phyloP scores from a whole-genome alignment of 2,113 vertebrate species.

The Anthoscopus minutus region DNA sequence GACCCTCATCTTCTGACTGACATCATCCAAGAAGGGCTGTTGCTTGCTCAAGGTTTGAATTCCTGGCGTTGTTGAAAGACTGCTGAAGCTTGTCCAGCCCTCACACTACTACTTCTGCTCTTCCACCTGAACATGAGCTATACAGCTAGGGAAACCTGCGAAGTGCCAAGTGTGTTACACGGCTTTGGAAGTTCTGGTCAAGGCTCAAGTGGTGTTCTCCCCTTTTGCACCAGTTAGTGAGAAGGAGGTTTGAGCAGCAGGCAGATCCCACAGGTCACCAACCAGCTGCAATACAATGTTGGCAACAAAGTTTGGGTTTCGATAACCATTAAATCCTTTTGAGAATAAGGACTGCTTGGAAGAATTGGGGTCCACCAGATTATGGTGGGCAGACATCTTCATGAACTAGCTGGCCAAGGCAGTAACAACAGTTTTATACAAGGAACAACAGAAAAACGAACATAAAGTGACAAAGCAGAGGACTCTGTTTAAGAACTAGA shows the following conservation, averaged over 20 bases:
- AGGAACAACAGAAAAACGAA: background rate
- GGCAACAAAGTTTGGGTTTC: background rate
- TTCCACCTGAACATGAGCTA: background rate
- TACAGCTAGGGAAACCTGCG: background rate
- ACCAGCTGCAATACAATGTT: background rate
- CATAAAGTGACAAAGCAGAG: background rate
- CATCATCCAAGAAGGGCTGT: background rate
- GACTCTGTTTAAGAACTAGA: background rate
- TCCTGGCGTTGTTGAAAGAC: background rate
- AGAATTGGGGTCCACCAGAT: background rate
- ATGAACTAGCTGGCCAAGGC: background rate
- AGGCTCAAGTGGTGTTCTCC: background rate
- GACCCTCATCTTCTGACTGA: background rate
- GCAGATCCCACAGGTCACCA: background rate
- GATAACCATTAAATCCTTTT: fast-evolving
- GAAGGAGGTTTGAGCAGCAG: background rate
- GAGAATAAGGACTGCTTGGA: background rate
- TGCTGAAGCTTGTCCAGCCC: background rate
- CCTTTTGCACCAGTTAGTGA: fast-evolving
- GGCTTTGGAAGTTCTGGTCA: background rate
- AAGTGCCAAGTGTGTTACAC: background rate
- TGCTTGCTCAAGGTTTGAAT: background rate
- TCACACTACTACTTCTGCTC: background rate
- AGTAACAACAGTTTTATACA: background rate
- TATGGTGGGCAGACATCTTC: background rate